Conservation (phyloP, 2,797 vertebrate species). For the Synaphobranchus kaupii region DNA sequence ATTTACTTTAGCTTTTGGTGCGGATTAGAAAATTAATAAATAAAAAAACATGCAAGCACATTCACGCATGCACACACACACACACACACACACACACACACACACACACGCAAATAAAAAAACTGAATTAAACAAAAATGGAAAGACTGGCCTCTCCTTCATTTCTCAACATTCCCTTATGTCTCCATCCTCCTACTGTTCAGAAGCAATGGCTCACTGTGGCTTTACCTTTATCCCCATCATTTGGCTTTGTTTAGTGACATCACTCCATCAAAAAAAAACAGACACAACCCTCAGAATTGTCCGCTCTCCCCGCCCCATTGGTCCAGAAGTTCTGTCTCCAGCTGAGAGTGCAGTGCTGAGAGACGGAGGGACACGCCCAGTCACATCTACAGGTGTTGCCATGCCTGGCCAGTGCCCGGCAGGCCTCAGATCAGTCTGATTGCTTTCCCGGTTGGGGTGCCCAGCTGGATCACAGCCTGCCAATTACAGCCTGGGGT, state of each 20-base stretch:
- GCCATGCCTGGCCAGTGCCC: background rate
- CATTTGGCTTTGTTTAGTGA: background rate
- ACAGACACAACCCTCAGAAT: background rate
- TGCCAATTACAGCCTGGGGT: background rate
- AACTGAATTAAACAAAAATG: background rate
- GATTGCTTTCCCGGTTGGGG: conserved; percentile 2
- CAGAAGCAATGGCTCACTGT: background rate
- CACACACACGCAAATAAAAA: background rate
- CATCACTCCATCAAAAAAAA: background rate
- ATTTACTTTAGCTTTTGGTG: background rate
- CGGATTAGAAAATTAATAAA: background rate
- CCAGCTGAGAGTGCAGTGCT: background rate
- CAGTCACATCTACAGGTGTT: background rate
- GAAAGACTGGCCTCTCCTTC: background rate
- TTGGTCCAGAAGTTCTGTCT: background rate
- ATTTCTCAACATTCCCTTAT: background rate
- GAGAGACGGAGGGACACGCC: background rate
- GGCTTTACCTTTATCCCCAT: background rate
- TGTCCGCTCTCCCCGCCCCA: background rate
- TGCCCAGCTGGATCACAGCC: background rate
- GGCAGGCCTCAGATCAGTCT: background rate
- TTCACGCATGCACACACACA: conserved; percentile 14
- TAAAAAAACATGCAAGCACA: background rate
- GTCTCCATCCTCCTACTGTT: background rate
- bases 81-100: background rate